Base-by-base conservation (phyloP, 2,797 vertebrate genomes). In the Pempheris klunzingeri region DNA sequence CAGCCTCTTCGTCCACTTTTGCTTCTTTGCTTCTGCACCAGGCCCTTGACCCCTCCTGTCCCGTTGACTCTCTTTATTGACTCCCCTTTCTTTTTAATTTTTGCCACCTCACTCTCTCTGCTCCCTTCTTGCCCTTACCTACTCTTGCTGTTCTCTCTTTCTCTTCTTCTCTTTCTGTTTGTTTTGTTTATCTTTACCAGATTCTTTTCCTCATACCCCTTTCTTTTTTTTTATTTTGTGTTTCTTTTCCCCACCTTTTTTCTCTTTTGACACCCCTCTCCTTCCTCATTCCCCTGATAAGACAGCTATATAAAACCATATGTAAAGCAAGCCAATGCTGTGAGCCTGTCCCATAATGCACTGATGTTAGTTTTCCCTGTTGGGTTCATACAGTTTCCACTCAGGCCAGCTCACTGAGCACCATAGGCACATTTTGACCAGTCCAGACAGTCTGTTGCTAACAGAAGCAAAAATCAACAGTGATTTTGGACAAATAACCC, bases 311-410 rank as follows among this genome's bases (percentile, higher is more conserved):
- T 65, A 54, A 68, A 54, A 69, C 75, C 69, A 75, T 70, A 68
- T 83, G 71, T 85, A 75, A 78, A 86, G 78, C 83, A 78, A 85
- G 66, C 68, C 74, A 54, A 73, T 87, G 86, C 84, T 87, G 81
- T 88, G 86, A 89, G 85, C 81, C 83, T 84, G 85, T 87, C 85
- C 88, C 84, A 88, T 85, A 84, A 90, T 91, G 87, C 90, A 92
- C 83, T 86, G 81, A 77, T 88, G 80, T 90, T 82, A 77, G 83
- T 87, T 87, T 91, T 87, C 84, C 80, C 84, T 87, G 87, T 90
- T 86, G 81, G 57, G 85, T 88, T 88, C 88, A 81, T 76, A 68
- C 81, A 83, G 90, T 90, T 89, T 90, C 84, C 88, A 64, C 86
- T 92, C 90, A 91, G 86, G 77, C 74, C 54, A 60, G 71, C 60